Evolutionary conservation across 2,797 vertebrate genomes (phyloP).

Genomic region (Gobio occitaniae): DNA sequence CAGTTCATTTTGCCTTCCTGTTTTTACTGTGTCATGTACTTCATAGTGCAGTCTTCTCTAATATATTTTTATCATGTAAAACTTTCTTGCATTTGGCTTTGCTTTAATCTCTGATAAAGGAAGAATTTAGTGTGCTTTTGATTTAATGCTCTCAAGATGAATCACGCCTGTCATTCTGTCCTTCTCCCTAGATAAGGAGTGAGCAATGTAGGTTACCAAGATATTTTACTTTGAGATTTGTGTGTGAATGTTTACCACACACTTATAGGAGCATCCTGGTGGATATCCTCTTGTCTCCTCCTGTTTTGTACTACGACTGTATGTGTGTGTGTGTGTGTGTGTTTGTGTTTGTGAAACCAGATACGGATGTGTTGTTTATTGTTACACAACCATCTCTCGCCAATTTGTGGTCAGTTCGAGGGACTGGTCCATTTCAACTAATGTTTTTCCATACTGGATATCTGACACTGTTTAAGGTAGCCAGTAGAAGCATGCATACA

Average conservation of each 20-base stretch:
- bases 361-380: slow-evolving; percentile 49
- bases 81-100: background rate
- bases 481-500: slow-evolving; percentile 25
- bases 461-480: slow-evolving; percentile 32
- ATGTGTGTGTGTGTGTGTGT: background rate
- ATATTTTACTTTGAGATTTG: background rate
- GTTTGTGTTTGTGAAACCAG: slow-evolving; percentile 37
- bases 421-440: slow-evolving; percentile 16
- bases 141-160: slow-evolving; percentile 27
- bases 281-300: slow-evolving; percentile 73
- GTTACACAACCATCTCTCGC: slow-evolving; percentile 40
- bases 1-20: background rate
- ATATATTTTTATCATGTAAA: background rate
- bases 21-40: background rate
- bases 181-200: slow-evolving; percentile 33
- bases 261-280: slow-evolving; percentile 73
- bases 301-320: slow-evolving; percentile 56
- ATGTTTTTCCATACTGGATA: slow-evolving; percentile 46
- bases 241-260: slow-evolving; percentile 49
- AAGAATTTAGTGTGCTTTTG: slow-evolving; percentile 7
- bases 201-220: slow-evolving; percentile 20
- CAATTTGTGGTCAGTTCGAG: slow-evolving; percentile 18
- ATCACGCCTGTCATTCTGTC: slow-evolving; percentile 21
- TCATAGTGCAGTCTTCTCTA: background rate
- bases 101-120: slow-evolving; percentile 11